Evolutionary conservation across 2,888 invertebrate genomes (phyloP), one percentile per base, ranked within the genome.

Genomic region (Philaethria dido): DNA sequence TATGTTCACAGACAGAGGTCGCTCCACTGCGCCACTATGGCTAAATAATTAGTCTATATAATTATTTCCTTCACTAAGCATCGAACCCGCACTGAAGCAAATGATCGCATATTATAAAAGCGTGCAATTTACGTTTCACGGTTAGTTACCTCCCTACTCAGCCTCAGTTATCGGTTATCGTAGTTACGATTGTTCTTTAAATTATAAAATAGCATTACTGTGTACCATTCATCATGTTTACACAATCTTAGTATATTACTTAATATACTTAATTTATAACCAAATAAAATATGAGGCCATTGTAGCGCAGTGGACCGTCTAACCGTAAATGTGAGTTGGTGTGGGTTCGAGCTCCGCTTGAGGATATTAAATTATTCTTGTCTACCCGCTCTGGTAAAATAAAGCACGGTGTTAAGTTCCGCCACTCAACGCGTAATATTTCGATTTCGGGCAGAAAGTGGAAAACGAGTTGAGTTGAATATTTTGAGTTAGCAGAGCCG

Each of bases 221-320:
- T 59, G 25, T 44, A 42, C 22, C 29, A 64, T 64, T 42, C 18
- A 48, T 64, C 44, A 64, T 57, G 22, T 57, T 64, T 57, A 59
- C 57, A 39, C 45, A 64, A 33, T 14, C 14, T 39, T 20, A 13
- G 14, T 29, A 54, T 39, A 44, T 62, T 44, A 44, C 29, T n/a
- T n/a, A n/a, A 16, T 44, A 33, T 18, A 4, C 8, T 8, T 48
- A 39, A 44, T 18, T 60, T 45, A 59, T 42, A 42, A 22, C 1
- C 42, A 8, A 33, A 33, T 20, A 13, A n/a, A n/a, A n/a, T n/a
- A n/a, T n/a, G n/a, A n/a, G n/a, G n/a, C n/a, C n/a, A n/a, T n/a
- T n/a, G n/a, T n/a, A n/a, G n/a, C n/a, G n/a, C n/a, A n/a, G n/a
- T n/a, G n/a, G n/a, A n/a, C n/a, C n/a, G n/a, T n/a, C n/a, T n/a